phyloP scores from a whole-genome alignment of 2,797 vertebrate genomes.

The Argya squamiceps region DNA sequence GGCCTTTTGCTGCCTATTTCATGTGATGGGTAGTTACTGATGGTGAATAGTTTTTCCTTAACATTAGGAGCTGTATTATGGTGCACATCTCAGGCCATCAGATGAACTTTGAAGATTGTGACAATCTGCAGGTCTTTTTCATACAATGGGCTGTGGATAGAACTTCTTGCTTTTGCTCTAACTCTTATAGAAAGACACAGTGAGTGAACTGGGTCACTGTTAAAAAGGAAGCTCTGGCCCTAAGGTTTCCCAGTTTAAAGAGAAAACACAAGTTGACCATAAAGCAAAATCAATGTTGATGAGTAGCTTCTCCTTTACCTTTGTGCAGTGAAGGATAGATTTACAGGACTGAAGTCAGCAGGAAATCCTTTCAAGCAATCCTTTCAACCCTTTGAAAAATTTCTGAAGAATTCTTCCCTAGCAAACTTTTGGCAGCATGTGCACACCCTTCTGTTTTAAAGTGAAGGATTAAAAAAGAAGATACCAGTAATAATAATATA shows the following conservation, averaged over 20 bases:
- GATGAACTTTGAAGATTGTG: neutral
- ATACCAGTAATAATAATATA: conserved; percentile 13
- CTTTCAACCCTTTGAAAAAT: neutral
- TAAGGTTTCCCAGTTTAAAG: neutral
- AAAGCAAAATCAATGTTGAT: neutral
- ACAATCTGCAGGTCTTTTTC: neutral
- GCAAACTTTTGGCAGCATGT: conserved; percentile 8
- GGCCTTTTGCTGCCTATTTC: neutral
- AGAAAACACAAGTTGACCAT: neutral
- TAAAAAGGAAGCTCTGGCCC: neutral
- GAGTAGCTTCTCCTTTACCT: neutral
- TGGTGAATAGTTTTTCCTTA: neutral
- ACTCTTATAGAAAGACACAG: neutral
- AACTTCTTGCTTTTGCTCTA: neutral
- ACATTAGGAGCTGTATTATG: neutral
- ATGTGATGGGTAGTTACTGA: neutral
- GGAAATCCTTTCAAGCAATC: conserved; percentile 8
- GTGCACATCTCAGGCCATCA: too few relatives aligned
- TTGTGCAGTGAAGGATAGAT: neutral
- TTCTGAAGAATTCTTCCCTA: conserved; percentile 26
- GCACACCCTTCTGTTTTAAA: neutral
- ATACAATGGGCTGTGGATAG: neutral
- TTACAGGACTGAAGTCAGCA: conserved; percentile 12
- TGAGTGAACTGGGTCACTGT: neutral
- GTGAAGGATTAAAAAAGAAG: conserved; percentile 20